Conservation (phyloP, 2,888 invertebrate genomes). For the Drosophila silvestris region DNA sequence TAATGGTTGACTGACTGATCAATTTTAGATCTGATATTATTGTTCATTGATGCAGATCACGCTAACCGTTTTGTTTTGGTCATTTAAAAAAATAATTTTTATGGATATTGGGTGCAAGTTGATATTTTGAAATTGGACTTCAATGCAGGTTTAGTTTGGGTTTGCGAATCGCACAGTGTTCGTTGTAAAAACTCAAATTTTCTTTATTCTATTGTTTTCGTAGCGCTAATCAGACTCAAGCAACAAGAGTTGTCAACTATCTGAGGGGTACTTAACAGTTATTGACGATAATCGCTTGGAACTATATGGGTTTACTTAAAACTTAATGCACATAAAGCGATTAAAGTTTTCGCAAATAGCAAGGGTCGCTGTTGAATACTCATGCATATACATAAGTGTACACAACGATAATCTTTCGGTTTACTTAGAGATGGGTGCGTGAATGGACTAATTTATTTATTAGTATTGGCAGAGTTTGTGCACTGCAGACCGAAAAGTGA, state of each 20-base stretch:
- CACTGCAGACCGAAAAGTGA: not conserved
- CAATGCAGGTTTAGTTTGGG: not conserved
- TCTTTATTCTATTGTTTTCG: slow-evolving; percentile 12
- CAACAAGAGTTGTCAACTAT: slow-evolving; percentile 23
- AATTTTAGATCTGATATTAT: slow-evolving; percentile 10
- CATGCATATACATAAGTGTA: slow-evolving; percentile 4
- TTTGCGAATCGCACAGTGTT: not conserved
- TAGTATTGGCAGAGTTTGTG: not conserved
- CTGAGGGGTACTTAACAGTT: slow-evolving; percentile 12
- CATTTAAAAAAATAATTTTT: slow-evolving; percentile 5
- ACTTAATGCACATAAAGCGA: slow-evolving; percentile 11
- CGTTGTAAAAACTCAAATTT: not conserved
- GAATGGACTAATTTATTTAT: not conserved
- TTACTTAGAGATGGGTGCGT: slow-evolving; percentile 22
- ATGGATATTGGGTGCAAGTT: slow-evolving; percentile 12
- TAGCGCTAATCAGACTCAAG: slow-evolving; percentile 35
- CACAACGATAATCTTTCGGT: slow-evolving; percentile 2
- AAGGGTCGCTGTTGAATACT: not conserved
- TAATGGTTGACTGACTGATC: slow-evolving; percentile 37
- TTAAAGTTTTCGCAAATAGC: slow-evolving; percentile 14
- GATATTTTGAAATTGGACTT: not conserved
- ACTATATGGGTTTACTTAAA: not conserved
- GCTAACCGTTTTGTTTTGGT: slow-evolving; percentile 3
- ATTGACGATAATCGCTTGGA: slow-evolving; percentile 34
- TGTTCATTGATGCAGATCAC: slow-evolving; percentile 38